These are phyloP conservation scores for Drosophila kikkawai DNA, from an alignment of 1,140 invertebrate genomes.

Conservation along the genomic window DNA sequence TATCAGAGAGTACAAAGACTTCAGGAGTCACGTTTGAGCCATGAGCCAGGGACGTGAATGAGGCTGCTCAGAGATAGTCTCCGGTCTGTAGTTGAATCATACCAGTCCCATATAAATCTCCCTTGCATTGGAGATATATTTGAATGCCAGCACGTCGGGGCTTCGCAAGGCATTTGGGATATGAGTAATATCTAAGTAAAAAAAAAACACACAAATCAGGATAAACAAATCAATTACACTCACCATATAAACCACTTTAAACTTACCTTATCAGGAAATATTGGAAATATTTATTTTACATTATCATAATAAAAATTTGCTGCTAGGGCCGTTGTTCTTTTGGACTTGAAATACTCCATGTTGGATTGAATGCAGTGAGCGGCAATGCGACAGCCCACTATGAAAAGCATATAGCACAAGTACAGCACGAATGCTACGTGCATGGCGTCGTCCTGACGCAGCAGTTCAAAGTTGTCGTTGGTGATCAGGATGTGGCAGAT, in stretches of 20 bases:
- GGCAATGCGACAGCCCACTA: conserved; percentile 25
- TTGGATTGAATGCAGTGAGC: neutral
- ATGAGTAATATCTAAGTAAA: neutral
- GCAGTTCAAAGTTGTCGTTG: conserved; percentile 2
- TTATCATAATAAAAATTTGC: no score
- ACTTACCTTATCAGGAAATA: neutral
- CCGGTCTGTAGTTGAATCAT: conserved; percentile 43
- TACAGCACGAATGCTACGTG: conserved; percentile 49
- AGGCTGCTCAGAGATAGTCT: conserved; percentile 32
- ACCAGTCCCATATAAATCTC: conserved; percentile 29
- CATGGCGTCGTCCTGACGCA: conserved; percentile 18
- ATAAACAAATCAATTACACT: no score
- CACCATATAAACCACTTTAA: neutral
- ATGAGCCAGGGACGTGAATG: conserved; percentile 62
- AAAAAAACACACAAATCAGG: no score
- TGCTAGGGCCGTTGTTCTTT: no score
- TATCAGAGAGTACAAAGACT: conserved; percentile 5
- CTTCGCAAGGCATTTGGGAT: neutral
- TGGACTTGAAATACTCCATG: neutral
- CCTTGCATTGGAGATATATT: neutral
- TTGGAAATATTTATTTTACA: no score
- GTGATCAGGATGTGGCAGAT: conserved; percentile 39
- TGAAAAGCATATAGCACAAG: conserved; percentile 37
- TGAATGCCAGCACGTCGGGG: conserved; percentile 54
- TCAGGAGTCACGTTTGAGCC: conserved; percentile 52